Evolutionary conservation across 2,888 invertebrate species (phyloP), one percentile per base, ranked within the genome.

Genomic region (Enoplolaimus lenunculus): DNA sequence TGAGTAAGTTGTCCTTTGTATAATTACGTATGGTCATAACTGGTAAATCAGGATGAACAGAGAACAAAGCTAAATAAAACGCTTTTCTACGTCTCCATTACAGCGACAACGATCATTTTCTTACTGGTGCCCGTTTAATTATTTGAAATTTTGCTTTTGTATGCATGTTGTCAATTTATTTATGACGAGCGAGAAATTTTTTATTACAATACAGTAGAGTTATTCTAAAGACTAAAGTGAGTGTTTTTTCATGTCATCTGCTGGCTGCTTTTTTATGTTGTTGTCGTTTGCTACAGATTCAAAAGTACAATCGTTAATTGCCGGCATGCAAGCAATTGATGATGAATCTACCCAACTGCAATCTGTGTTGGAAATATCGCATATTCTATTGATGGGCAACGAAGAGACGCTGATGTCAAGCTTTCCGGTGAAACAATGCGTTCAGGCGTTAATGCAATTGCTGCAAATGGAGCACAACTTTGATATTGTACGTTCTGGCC

Each of bases 401-500:
- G 97, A 97, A 83, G 97, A 97, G 81, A 94, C 94, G 0, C 85
- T 97, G 70, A 68, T 69, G 29, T 91, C 93, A 60, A 94, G 94
- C n/a, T 95, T 98, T 82, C 97, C 97, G 0, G 92, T 95, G 57
- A 91, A 97, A 78, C 93, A 94, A 83, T 94, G 94, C 26, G 94
- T 97, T 67, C 94, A 95, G 0, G 93, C 93, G 2, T 87, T 98
- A 57, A 91, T 94, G 74, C 89, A 87, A 77, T 84, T 98, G 71
- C 86, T 98, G 30, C 89, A 91, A 69, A 93, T 94, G 86, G 97
- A 97, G 80, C 93, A 97, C 81, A 98, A 98, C 84, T 97, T 97
- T 84, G 97, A 97, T 83, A 93, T 98, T 86, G 89, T 88, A 79
- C 7, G 67, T 13, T 45, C 45, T 21, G 7, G 45, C n/a, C n/a